Base-by-base conservation (phyloP, 1,140 invertebrate genomes). In the Papilio dardanus region DNA sequence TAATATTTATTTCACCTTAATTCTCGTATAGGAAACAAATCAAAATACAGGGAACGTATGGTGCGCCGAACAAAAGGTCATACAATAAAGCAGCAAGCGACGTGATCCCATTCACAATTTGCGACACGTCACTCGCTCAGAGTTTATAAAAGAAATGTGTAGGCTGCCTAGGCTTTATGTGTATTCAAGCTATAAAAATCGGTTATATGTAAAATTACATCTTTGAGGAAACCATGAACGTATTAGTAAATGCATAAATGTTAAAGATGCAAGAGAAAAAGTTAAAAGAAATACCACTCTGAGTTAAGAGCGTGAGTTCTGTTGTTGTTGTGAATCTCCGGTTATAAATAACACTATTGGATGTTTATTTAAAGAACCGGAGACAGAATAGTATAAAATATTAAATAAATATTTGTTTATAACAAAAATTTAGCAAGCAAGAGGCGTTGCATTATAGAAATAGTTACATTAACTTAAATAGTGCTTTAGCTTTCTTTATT, bases 391-490 rank as follows among this genome's bases (percentile, higher is more conserved):
- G 8, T 37, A 5, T 37, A 10, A 37, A 37, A n/a, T 30, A 14
- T 62, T 62, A 4, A 62, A 62, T 16, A 62, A 30, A 62, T 28
- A 28, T 30, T 62, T 62, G 24, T 16, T 62, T 62, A 62, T 28
- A 62, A 62, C 54, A 28, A 5, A 62, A 58, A 62, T 3, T 3
- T 21, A 62, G 21, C 21, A 62, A 62, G 54, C 12, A 24, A 30
- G 10, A 62, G 24, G 54, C 54, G 30, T 62, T 30, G 54, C 28
- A 50, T 50, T 50, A n/a, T n/a, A n/a, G n/a, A 24, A 50, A 62
- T 62, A 62, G 54, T 62, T 30, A 28, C 54, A 62, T 62, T 62
- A 62, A 62, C 54, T 62, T 62, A 62, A 62, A 62, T 62, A 62
- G 24, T 28, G 10, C 54, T 62, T 62, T 28, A 28, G 54, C 10